These are phyloP conservation scores for Drosophila borborema DNA, from an alignment of 2,888 invertebrate genomes.

Conservation along the genomic window DNA sequence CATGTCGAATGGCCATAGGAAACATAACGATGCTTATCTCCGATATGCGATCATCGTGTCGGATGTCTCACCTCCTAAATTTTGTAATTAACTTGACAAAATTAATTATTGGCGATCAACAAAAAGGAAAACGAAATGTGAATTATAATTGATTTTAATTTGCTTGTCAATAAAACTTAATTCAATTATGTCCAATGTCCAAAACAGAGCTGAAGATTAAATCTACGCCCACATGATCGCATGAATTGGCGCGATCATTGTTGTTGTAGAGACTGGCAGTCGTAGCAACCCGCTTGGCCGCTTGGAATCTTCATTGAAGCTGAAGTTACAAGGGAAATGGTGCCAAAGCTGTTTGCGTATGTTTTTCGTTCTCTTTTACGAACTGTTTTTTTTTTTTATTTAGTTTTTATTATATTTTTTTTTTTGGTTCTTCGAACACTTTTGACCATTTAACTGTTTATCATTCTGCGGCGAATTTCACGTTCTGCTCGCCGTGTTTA, in stretches of 20 bases:
- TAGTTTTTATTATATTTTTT: too few relatives aligned
- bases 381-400: constrained; percentile 5
- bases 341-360: constrained; percentile 57
- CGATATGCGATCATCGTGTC: constrained; percentile 10
- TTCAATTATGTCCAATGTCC: constrained; percentile 47
- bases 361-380: constrained; percentile 17
- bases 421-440: constrained; percentile 20
- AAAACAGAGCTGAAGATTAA: constrained; percentile 41
- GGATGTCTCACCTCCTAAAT: constrained; percentile 7
- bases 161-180: constrained; percentile 53
- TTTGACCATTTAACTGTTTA: constrained; percentile 49
- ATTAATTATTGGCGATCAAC: constrained; percentile 2
- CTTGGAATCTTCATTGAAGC: constrained; percentile 7
- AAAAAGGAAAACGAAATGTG: constrained; percentile 3
- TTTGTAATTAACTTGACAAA: constrained; percentile 2
- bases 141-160: constrained; percentile 17
- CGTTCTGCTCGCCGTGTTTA: constrained; percentile 70
- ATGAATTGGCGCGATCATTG: neutral
- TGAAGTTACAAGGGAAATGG: constrained; percentile 41
- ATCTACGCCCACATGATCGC: constrained; percentile 39
- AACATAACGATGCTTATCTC: neutral
- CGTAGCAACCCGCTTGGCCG: constrained; percentile 10
- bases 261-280: constrained; percentile 14
- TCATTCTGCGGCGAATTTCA: constrained; percentile 50
- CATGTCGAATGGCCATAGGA: neutral